Evolutionary conservation across 2,797 vertebrate genomes (phyloP).

Genomic region (Acridotheres tristis): DNA sequence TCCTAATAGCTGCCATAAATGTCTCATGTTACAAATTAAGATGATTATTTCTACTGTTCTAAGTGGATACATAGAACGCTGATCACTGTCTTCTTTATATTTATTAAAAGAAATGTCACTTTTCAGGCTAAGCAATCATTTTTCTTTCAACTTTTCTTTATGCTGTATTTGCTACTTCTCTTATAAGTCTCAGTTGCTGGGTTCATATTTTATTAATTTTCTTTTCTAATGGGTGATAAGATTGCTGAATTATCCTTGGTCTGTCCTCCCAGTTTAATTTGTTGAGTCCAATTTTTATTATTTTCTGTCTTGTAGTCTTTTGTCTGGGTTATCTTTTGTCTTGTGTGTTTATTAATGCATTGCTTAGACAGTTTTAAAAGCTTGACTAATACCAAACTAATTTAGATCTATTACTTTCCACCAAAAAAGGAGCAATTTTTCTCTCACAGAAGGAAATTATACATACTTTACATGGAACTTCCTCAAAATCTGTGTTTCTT

Average conservation of each 20-base stretch:
- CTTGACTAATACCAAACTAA: background rate
- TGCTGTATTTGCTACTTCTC: background rate
- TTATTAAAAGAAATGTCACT: background rate
- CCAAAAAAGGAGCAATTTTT: background rate
- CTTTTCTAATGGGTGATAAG: background rate
- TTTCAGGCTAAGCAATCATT: background rate
- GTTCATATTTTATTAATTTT: background rate
- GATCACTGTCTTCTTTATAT: background rate
- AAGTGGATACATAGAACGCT: background rate
- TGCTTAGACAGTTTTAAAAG: background rate
- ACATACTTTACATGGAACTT: background rate
- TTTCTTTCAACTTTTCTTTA: background rate
- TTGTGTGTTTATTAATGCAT: background rate
- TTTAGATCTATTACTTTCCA: conserved; percentile 1
- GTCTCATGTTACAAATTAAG: background rate
- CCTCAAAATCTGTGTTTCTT: conserved; percentile 1
- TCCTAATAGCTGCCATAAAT: background rate
- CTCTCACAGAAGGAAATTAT: background rate
- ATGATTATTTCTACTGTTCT: background rate
- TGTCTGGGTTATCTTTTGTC: background rate
- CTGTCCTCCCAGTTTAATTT: background rate
- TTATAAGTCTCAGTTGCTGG: background rate
- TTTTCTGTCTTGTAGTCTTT: background rate
- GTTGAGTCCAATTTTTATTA: background rate
- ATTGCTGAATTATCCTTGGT: background rate